Conservation (phyloP, 2,888 invertebrate genomes). For the Bugulina stolonifera region DNA sequence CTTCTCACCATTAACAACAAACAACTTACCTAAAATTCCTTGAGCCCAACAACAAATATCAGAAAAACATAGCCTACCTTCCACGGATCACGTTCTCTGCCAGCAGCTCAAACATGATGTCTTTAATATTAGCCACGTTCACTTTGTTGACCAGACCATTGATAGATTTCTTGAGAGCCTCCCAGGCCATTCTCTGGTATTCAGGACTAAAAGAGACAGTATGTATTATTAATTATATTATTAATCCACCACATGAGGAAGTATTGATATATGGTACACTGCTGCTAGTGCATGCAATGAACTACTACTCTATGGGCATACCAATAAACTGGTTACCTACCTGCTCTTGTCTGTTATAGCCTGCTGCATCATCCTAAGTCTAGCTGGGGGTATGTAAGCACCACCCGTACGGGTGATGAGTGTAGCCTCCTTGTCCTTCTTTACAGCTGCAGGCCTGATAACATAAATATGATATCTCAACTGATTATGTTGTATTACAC, state of each 20-base stretch:
- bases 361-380: slow-evolving; percentile 87
- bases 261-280: too few species aligned
- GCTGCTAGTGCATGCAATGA: too few species aligned
- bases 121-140: slow-evolving; percentile 79
- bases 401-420: slow-evolving; percentile 41
- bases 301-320: too few species aligned
- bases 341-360: slow-evolving; percentile 85
- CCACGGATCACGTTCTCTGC: slow-evolving; percentile 94
- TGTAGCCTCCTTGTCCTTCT: slow-evolving; percentile 28
- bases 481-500: too few species aligned
- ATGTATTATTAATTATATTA: too few species aligned
- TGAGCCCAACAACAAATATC: neutral
- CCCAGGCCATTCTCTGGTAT: slow-evolving; percentile 96
- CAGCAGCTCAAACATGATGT: slow-evolving; percentile 82
- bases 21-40: too few species aligned
- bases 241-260: too few species aligned
- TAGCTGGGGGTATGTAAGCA: slow-evolving; percentile 97
- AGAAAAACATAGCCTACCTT: slow-evolving; percentile 55
- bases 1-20: too few species aligned
- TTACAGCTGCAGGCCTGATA: too few species aligned
- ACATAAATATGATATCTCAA: too few species aligned
- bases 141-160: slow-evolving; percentile 97
- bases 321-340: too few species aligned
- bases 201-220: slow-evolving; percentile 76
- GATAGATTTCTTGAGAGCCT: slow-evolving; percentile 94